These are phyloP conservation scores for Callinectes sapidus DNA, from an alignment of 2,888 invertebrate species.

Conservation along the genomic window DNA sequence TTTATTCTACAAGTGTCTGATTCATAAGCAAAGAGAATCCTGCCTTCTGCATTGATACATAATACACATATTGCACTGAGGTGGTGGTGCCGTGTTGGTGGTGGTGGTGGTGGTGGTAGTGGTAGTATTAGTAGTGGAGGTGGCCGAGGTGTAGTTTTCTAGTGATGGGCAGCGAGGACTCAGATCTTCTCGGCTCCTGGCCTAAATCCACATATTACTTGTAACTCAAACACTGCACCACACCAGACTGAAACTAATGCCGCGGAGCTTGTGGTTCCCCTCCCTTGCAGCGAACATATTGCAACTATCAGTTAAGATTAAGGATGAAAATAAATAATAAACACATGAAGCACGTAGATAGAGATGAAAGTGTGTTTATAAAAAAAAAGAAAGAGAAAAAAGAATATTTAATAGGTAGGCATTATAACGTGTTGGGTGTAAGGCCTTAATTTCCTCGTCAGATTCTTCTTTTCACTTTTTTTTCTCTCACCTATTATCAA, in stretches of 20 bases:
- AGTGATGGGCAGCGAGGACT: not conserved
- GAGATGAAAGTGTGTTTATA: not conserved
- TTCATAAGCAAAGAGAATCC: not conserved
- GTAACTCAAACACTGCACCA: not conserved
- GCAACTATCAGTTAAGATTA: not conserved
- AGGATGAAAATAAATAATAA: not conserved
- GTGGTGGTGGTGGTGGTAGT: not conserved
- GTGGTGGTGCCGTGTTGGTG: not conserved
- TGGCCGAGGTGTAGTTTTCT: not conserved
- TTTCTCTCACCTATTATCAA: not conserved
- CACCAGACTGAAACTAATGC: not conserved
- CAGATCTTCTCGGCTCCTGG: not conserved
- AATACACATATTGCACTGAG: not conserved
- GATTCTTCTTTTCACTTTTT: not conserved
- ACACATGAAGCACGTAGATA: not conserved
- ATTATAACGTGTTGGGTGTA: not conserved
- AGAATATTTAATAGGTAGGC: not conserved
- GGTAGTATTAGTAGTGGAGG: not conserved
- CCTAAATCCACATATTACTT: not conserved
- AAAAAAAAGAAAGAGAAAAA: not conserved
- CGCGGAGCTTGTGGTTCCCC: not conserved
- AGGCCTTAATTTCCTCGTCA: not conserved
- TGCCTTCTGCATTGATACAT: not conserved
- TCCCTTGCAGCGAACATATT: not conserved
- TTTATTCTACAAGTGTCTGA: not conserved